phyloP scores from a whole-genome alignment of 1,140 invertebrate genomes.

The Heterodera carotae region DNA sequence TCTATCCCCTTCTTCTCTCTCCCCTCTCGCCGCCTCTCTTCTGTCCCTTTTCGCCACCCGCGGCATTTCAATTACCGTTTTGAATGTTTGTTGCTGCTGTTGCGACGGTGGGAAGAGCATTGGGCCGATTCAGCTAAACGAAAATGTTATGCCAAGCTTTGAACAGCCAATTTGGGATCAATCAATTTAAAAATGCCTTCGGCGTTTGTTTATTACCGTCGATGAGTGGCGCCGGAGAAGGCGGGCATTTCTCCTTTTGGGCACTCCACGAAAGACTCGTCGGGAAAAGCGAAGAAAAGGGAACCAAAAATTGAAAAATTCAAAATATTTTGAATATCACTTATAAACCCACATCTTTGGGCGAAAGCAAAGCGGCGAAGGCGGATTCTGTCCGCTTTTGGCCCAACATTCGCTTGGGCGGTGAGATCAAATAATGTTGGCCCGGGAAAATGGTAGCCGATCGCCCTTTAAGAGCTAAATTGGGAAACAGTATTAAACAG shows the following conservation, averaged over 20 bases:
- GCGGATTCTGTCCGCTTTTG: constrained; percentile 24
- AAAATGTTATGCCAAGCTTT: too few species aligned
- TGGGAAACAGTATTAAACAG: too few species aligned
- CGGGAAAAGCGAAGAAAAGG: constrained; percentile 4
- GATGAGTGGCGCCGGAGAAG: background rate
- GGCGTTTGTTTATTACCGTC: constrained; percentile 3
- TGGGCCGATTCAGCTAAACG: background rate
- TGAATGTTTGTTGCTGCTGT: background rate
- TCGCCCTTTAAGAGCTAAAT: background rate
- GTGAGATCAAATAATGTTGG: constrained; percentile 28
- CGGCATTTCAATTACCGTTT: too few species aligned
- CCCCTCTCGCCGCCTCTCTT: too few species aligned
- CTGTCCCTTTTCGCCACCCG: too few species aligned
- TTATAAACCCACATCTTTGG: background rate
- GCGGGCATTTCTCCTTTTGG: constrained; percentile 13
- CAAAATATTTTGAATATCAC: background rate
- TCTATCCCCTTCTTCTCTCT: too few species aligned
- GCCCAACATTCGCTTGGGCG: constrained; percentile 23
- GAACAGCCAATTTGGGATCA: too few species aligned
- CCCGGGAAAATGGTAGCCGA: background rate
- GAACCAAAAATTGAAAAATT: background rate
- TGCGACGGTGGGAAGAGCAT: background rate
- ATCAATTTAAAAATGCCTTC: background rate
- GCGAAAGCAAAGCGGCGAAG: constrained; percentile 17
- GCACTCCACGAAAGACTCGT: constrained; percentile 28